Evolutionary conservation across 2,888 invertebrate genomes (phyloP).

Genomic region (Anoncus sp.): DNA sequence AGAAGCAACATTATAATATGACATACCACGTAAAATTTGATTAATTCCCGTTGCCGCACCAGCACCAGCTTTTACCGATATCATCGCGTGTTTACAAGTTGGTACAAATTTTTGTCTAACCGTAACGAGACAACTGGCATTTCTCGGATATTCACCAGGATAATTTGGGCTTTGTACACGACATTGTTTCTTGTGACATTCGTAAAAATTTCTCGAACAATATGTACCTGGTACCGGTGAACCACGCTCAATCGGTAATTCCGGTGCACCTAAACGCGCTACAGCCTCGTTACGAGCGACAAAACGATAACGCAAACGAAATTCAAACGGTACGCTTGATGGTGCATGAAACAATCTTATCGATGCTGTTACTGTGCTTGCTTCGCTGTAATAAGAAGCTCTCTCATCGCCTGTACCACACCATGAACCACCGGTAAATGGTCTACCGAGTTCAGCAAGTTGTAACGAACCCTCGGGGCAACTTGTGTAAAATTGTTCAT

Average conservation of each 20-base stretch:
- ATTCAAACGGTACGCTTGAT: constrained; percentile 91
- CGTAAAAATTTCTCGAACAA: constrained; percentile 93
- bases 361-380: constrained; percentile 94
- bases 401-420: constrained; percentile 93
- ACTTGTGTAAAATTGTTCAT: constrained; percentile 85
- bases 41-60: neutral
- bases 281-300: constrained; percentile 92
- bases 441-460: constrained; percentile 93
- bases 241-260: constrained; percentile 92
- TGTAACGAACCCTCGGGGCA: constrained; percentile 96
- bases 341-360: constrained; percentile 90
- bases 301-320: constrained; percentile 91
- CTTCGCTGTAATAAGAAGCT: constrained; percentile 95
- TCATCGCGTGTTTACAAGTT: constrained; percentile 96
- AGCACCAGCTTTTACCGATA: constrained; percentile 86
- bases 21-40: neutral
- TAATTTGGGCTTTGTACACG: constrained; percentile 96
- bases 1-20: constrained; percentile 33
- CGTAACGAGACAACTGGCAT: constrained; percentile 96
- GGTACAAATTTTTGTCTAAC: constrained; percentile 92
- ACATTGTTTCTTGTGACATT: constrained; percentile 93
- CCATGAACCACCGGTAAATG: constrained; percentile 96
- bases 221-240: constrained; percentile 93
- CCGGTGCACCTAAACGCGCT: constrained; percentile 90
- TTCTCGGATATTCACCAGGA: constrained; percentile 94